Evolutionary conservation across 2,888 invertebrate species (phyloP).

Genomic region (Rotaria magnacalcarata): DNA sequence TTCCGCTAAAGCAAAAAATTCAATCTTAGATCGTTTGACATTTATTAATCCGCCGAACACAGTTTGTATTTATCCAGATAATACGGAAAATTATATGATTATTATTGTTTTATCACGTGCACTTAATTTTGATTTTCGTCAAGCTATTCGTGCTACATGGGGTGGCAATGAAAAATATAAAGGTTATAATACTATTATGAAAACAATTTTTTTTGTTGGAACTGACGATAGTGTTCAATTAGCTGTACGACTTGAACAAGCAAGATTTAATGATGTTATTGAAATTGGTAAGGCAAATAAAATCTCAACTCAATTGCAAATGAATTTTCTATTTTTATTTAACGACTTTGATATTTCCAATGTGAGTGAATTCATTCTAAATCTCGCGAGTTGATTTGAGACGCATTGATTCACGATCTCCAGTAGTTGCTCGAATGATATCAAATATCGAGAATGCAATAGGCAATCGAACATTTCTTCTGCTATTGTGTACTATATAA

Average conservation of each 20-base stretch:
- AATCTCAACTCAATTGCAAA: no score
- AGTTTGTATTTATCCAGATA: not conserved
- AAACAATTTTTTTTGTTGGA: constrained; percentile 30
- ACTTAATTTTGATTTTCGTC: constrained; percentile 4
- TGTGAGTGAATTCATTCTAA: no score
- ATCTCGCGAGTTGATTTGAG: no score
- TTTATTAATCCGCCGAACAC: constrained; percentile 18
- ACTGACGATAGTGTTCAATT: not conserved
- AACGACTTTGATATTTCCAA: no score
- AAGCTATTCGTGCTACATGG: constrained; percentile 16
- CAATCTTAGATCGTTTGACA: not conserved
- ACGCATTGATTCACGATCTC: no score
- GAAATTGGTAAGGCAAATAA: not conserved
- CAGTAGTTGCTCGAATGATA: no score
- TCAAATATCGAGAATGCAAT: no score
- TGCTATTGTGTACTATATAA: no score
- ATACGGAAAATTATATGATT: not conserved
- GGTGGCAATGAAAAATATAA: not conserved
- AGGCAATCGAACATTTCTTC: no score
- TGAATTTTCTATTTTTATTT: no score
- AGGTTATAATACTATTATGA: not conserved
- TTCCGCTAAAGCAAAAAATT: not conserved
- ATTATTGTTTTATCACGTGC: constrained; percentile 6
- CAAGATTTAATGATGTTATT: not conserved
- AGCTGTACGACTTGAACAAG: not conserved